These are phyloP conservation scores for Malacoctenus gilli DNA, from an alignment of 2,797 vertebrate species.

Conservation along the genomic window DNA sequence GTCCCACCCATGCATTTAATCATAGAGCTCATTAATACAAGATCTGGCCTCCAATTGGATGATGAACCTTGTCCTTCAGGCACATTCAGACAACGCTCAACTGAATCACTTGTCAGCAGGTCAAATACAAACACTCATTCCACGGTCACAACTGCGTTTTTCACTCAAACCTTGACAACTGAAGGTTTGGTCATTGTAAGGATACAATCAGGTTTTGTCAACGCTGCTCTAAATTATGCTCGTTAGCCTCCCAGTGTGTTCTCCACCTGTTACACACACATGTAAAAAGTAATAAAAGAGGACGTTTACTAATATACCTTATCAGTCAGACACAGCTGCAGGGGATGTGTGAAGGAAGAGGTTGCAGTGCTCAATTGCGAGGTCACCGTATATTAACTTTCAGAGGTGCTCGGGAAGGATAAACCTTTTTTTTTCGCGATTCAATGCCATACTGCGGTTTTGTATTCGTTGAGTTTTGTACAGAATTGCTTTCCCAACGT, in stretches of 20 bases:
- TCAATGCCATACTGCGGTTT: conserved; percentile 43
- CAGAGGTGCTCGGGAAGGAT: conserved; percentile 63
- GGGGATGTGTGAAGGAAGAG: conserved; percentile 46
- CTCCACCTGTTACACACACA: conserved; percentile 72
- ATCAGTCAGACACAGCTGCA: conserved; percentile 74
- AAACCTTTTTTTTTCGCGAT: conserved; percentile 60
- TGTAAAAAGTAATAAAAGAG: conserved; percentile 68
- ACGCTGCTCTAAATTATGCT: conserved; percentile 61
- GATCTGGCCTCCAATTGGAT: no score
- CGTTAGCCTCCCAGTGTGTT: conserved; percentile 60
- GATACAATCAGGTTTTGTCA: conserved; percentile 66
- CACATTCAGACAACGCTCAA: no score
- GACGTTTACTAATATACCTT: conserved; percentile 71
- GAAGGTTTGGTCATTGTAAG: conserved; percentile 3
- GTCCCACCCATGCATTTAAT: no score
- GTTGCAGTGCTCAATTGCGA: conserved; percentile 71
- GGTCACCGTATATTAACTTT: conserved; percentile 70
- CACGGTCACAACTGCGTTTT: conserved; percentile 17
- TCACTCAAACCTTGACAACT: neutral
- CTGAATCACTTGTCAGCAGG: no score
- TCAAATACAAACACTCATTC: neutral
- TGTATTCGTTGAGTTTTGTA: conserved; percentile 57
- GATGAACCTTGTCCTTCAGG: no score
- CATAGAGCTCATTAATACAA: no score
- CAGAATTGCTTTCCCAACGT: conserved; percentile 48